phyloP scores from a whole-genome alignment of 2,113 vertebrate genomes.

The Trogon surrucura region DNA sequence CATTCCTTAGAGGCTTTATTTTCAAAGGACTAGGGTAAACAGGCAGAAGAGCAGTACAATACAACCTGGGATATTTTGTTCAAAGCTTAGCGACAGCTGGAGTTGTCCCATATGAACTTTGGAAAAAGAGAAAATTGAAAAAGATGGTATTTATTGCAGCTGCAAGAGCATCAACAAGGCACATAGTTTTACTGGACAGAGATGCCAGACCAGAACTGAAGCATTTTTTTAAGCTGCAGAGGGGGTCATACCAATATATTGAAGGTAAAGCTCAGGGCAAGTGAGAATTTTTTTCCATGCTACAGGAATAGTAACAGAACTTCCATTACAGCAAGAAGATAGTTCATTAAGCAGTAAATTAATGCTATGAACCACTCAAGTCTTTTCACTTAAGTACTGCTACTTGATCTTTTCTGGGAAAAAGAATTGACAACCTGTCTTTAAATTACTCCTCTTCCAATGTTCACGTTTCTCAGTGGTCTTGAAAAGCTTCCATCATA shows the following conservation, averaged over 20 bases:
- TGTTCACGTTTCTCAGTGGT: neutral
- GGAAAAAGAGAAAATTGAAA: neutral
- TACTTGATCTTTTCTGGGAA: neutral
- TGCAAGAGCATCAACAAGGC: neutral
- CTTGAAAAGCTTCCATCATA: neutral
- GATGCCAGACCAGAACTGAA: neutral
- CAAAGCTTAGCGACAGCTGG: neutral
- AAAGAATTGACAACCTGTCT: neutral
- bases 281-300: neutral
- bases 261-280: neutral
- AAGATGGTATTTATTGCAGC: neutral
- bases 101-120: rapidly evolving
- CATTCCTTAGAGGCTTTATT: neutral
- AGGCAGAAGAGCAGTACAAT: neutral
- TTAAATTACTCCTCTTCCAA: neutral
- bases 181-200: neutral
- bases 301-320: neutral
- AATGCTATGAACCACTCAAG: neutral
- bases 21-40: neutral
- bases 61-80: neutral
- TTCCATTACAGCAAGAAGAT: neutral
- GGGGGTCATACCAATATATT: rapidly evolving
- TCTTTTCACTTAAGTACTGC: neutral
- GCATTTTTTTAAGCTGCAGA: neutral
- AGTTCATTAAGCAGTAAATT: neutral